These are phyloP conservation scores for Loripinus fragilis DNA, from an alignment of 2,888 invertebrate genomes.

Conservation along the genomic window DNA sequence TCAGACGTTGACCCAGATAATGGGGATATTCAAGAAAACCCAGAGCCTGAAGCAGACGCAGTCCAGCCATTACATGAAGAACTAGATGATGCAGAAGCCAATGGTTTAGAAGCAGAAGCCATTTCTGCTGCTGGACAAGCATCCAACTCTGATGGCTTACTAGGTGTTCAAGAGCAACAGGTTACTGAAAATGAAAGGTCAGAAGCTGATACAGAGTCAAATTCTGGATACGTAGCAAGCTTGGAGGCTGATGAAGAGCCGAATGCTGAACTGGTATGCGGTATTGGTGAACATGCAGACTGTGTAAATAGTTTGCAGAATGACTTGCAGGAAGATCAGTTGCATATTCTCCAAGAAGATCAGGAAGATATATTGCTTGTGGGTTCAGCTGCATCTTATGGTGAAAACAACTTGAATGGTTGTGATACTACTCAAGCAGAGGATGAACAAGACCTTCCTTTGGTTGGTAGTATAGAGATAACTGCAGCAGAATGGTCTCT, in stretches of 20 bases:
- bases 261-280: too few relatives aligned
- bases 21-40: conserved; percentile 60
- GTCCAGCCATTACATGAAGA: neutral
- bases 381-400: neutral
- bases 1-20: conserved; percentile 57
- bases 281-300: too few relatives aligned
- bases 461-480: conserved; percentile 20
- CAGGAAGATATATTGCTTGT: neutral
- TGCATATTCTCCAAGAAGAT: neutral
- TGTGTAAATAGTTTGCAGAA: neutral
- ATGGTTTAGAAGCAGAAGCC: neutral
- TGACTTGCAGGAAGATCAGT: neutral
- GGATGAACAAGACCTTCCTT: conserved; percentile 52
- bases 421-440: conserved; percentile 33
- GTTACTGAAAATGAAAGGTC: neutral
- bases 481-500: conserved; percentile 45
- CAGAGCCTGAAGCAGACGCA: conserved; percentile 62
- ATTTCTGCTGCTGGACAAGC: neutral
- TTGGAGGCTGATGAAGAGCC: too few relatives aligned
- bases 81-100: conserved; percentile 23
- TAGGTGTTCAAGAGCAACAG: neutral
- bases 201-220: neutral
- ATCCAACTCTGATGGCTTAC: neutral
- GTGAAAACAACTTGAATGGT: neutral
- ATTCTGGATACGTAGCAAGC: too few relatives aligned